Base-by-base conservation (phyloP, 2,888 invertebrate species). In the Plagodis dolabraria region DNA sequence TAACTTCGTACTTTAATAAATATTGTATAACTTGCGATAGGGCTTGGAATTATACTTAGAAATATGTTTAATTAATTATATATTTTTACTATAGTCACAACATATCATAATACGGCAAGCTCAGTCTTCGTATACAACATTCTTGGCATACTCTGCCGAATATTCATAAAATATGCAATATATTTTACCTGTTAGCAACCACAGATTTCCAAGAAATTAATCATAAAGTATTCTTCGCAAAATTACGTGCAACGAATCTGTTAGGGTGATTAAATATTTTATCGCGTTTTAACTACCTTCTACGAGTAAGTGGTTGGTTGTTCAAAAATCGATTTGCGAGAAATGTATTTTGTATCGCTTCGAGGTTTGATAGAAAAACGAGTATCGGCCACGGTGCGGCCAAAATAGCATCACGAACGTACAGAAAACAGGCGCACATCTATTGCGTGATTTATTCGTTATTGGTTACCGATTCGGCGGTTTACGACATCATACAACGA, bases 381-480 rank as follows among this genome's bases (percentile, higher is more conserved):
- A 78, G 79, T 77, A 76, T 73, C 70, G 66, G 73, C 65, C 66
- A 63, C 69, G 64, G 70, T 71, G 76, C 78, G 77, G 76, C 83
- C 75, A 86, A 91, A 92, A 92, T 90, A 91, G 89, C 82, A 79
- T 75, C 79, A 83, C 76, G 81, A 83, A 89, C 83, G 76, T 87
- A 92, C 91, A 92, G 83, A 90, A 91, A 91, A 82, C 92, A 92
- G 91, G 85, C 87, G 83, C 86, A 74, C 84, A 79, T 82, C 84
- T 79, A 79, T 82, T 77, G 71, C 76, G 83, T 89, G 89, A 91
- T 92, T 90, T 89, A 92, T 89, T 75, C 79, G 80, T 80, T 86
- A 88, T 84, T 81, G 82, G 83, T 79, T 79, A 80, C 81, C 83
- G 81, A 82, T 84, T 82, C 77, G 74, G 78, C 74, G 79, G 84